Evolutionary conservation across 2,113 vertebrate species (phyloP).

Genomic region (Triplophysa siluroides): DNA sequence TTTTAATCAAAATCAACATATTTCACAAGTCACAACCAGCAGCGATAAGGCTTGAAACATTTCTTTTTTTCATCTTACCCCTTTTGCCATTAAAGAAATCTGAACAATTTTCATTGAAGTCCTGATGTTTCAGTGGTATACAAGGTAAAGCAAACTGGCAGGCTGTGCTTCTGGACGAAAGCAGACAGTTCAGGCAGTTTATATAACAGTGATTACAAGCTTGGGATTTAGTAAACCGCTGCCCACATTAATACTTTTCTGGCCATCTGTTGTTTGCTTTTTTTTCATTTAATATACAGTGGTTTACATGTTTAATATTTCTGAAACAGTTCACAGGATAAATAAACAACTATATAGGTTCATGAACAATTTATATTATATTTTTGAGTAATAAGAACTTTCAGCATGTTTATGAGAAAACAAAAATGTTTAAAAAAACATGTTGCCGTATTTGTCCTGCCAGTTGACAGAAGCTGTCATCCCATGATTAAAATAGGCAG

Average conservation of each 20-base stretch:
- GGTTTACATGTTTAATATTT: not conserved
- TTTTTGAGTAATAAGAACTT: not conserved
- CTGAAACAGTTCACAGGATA: not conserved
- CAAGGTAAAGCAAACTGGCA: not conserved
- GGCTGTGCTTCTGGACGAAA: slow-evolving; percentile 36
- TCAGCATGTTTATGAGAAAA: not conserved
- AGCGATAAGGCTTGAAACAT: not conserved
- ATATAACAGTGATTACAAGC: slow-evolving; percentile 69
- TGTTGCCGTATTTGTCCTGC: slow-evolving; percentile 57
- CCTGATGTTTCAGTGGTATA: not conserved
- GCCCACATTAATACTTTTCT: slow-evolving; percentile 70
- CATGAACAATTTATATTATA: not conserved
- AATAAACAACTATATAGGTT: not conserved
- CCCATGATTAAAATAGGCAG: slow-evolving; percentile 63
- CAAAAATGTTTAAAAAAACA: not conserved
- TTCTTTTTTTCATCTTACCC: not conserved
- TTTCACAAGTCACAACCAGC: not conserved
- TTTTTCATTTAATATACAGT: not conserved
- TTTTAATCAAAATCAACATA: not conserved
- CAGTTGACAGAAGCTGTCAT: slow-evolving; percentile 56
- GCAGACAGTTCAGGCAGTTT: slow-evolving; percentile 61
- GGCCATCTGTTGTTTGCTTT: slow-evolving; percentile 73
- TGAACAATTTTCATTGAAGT: not conserved
- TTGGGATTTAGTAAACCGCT: slow-evolving; percentile 73
- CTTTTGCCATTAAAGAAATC: not conserved